Conservation (phyloP, 2,113 vertebrate species). For the Ovis aries region ARS-UI_Ramb_v3.0 NC_056056.1:147879001-147879500, state of each 20-base stretch:
- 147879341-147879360: slow-evolving; percentile 7
- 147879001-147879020: not conserved
- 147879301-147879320: not conserved
- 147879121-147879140: not conserved
- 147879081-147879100: not conserved
- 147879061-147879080: not conserved
- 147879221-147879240: not conserved
- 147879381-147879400: slow-evolving; percentile 14
- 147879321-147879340: slow-evolving; percentile 36
- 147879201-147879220: not conserved
- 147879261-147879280: not conserved
- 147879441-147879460: not conserved
- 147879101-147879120: not conserved
- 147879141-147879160: not conserved
- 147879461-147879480: not conserved
- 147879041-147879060: not conserved
- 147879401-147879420: not conserved
- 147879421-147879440: not conserved
- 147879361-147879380: not conserved
- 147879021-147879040: not conserved
- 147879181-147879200: not conserved
- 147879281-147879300: not conserved
- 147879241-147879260: not conserved
- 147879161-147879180: not conserved
- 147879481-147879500: not conserved